Base-by-base conservation (phyloP, 2,113 vertebrate species). In the Passer domesticus region DNA sequence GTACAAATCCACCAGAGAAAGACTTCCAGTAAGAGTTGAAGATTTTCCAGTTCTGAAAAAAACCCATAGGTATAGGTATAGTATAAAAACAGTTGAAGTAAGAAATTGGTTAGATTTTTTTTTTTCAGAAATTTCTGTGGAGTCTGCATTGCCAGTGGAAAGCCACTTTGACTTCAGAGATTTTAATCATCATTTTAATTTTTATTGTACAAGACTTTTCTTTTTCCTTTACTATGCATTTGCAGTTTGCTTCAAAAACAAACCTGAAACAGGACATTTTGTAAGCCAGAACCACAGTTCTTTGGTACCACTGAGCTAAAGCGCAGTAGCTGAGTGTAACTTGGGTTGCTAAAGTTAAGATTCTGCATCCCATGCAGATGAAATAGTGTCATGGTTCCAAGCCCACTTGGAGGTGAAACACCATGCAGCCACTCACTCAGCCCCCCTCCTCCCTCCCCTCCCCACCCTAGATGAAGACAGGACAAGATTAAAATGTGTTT, bases 371-470 rank as follows among this genome's bases (percentile, higher is more conserved):
- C 33, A 55, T 33, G 22, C 7, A 80, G 63, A 59, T 39, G 21
- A 90, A 87, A 79, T 31, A 23, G 6, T 58, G 43, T 28, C 1
- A 6, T 33, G 39, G 15, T 60, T 77, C 52, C 33, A 46, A 77
- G 33, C 27, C 37, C 27, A 52, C 11, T 28, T 77, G 46, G 37
- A 68, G 63, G 12, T 44, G 39, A 37, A 52, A 60, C 14, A 52
- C 17, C 21, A 37, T 0, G 0, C 5, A 52, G 22, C 14, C 0
- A 0, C 27, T 68, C 25, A 43, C 16, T 59, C 62, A 35, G 11
- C 4, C 4, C 31, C 7, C 19, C 9, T 43, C 25, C 49, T 69
- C 22, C 23, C 30, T n/a, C 15, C 31, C 11, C 12, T n/a, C 8
- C 2, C 11, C 1, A 11, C 6, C 63, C 33, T 13, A 52, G 18